Conservation (phyloP, 2,797 vertebrate species). For the Xerus rutilus region DNA sequence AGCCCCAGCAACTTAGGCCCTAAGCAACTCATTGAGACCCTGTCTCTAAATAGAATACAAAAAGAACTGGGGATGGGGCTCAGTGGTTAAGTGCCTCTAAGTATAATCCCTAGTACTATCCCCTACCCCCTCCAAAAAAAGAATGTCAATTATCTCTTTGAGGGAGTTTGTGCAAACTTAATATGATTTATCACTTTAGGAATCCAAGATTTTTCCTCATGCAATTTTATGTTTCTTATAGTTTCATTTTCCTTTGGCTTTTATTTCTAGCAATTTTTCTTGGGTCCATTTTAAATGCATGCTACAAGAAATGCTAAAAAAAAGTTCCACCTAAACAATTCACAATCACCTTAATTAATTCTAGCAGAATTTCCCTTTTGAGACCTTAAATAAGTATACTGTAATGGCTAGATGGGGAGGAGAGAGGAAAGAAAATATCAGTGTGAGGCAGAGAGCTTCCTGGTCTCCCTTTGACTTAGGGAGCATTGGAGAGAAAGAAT, state of each 20-base stretch:
- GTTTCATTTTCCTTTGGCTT: conserved; percentile 37
- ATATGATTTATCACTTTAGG: conserved; percentile 43
- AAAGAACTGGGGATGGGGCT: too few relatives aligned
- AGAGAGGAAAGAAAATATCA: not conserved
- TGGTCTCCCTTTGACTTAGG: not conserved
- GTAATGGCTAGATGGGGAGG: not conserved
- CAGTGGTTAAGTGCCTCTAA: too few relatives aligned
- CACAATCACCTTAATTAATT: conserved; percentile 14
- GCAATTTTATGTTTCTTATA: conserved; percentile 17
- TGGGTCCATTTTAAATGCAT: conserved; percentile 46
- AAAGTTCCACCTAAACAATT: not conserved
- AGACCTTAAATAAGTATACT: not conserved
- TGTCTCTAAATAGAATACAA: too few relatives aligned
- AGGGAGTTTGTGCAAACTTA: conserved; percentile 36
- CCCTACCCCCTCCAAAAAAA: too few relatives aligned
- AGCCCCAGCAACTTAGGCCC: too few relatives aligned
- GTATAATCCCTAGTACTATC: too few relatives aligned
- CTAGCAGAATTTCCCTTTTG: conserved; percentile 12
- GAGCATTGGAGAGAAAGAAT: not conserved
- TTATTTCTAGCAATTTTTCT: conserved; percentile 27
- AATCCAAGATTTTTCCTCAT: conserved; percentile 35
- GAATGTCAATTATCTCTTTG: not conserved
- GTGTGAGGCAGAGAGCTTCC: not conserved
- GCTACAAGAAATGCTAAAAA: not conserved
- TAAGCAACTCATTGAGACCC: too few relatives aligned